These are phyloP conservation scores for Corythornis cristatus DNA, from an alignment of 2,113 vertebrate species.

Conservation along the genomic window DNA sequence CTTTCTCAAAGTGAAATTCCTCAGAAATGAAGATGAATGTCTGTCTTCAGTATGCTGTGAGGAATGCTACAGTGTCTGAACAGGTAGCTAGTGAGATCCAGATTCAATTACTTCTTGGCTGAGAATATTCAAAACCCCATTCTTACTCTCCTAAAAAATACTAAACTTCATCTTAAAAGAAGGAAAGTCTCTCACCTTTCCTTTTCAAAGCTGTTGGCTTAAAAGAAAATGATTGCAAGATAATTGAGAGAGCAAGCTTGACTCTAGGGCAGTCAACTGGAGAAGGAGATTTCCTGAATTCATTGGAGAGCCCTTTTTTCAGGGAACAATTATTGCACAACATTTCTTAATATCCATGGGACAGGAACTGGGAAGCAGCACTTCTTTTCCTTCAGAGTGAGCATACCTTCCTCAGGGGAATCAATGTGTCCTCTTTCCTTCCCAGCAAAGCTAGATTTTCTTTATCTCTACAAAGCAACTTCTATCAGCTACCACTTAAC, in stretches of 20 bases:
- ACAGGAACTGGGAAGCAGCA: neutral
- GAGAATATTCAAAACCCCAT: neutral
- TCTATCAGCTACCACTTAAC: neutral
- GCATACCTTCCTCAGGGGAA: neutral
- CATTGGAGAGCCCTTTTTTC: fast-evolving
- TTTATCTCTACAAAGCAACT: neutral
- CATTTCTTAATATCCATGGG: neutral
- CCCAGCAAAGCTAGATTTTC: neutral
- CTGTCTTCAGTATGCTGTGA: neutral
- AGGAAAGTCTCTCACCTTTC: neutral
- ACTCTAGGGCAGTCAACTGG: neutral
- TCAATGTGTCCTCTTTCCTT: neutral
- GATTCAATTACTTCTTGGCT: neutral
- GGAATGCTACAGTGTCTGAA: neutral
- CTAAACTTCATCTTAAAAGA: neutral
- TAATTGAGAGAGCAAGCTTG: neutral
- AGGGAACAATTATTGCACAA: neutral
- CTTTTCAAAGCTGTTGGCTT: neutral
- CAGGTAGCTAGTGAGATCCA: neutral
- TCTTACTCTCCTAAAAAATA: neutral
- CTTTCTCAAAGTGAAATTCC: neutral
- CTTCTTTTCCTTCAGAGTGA: neutral
- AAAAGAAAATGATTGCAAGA: neutral
- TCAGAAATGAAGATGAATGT: neutral
- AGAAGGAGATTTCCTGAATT: neutral